phyloP scores from a whole-genome alignment of 2,113 vertebrate genomes.

The Callionymus lyra region DNA sequence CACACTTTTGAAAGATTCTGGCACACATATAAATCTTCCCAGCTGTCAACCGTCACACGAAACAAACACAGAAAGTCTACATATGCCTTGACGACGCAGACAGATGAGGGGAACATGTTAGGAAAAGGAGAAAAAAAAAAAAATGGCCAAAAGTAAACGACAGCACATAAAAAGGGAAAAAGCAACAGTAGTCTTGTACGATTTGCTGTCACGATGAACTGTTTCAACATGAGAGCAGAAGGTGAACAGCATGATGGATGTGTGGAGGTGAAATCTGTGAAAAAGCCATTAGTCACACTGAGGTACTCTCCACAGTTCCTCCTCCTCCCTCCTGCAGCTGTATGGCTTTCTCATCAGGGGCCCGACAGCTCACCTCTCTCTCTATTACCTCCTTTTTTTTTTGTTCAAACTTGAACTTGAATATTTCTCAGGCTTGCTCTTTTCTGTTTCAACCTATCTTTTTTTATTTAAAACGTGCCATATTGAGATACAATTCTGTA shows the following conservation, averaged over 20 bases:
- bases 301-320: constrained; percentile 36
- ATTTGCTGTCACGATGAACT: constrained; percentile 13
- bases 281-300: constrained; percentile 65
- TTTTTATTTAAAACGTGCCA: no score
- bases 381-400: constrained; percentile 18
- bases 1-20: background rate
- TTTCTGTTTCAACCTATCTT: no score
- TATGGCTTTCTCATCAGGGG: constrained; percentile 62
- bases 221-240: constrained; percentile 27
- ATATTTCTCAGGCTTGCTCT: constrained; percentile 2
- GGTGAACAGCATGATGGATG: constrained; percentile 52
- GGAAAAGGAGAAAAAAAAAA: background rate
- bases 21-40: background rate
- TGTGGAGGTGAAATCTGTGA: constrained; percentile 53
- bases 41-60: background rate
- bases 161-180: constrained; percentile 5
- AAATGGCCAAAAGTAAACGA: background rate
- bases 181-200: constrained; percentile 15
- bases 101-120: background rate
- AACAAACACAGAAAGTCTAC: constrained; percentile 1
- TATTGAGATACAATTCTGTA: no score
- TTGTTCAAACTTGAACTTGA: constrained; percentile 11
- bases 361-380: constrained; percentile 8
- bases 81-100: constrained; percentile 7
- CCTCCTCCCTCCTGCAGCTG: constrained; percentile 17